These are phyloP conservation scores for Amorpha juglandis DNA, from an alignment of 2,888 invertebrate species.

Conservation along the genomic window DNA sequence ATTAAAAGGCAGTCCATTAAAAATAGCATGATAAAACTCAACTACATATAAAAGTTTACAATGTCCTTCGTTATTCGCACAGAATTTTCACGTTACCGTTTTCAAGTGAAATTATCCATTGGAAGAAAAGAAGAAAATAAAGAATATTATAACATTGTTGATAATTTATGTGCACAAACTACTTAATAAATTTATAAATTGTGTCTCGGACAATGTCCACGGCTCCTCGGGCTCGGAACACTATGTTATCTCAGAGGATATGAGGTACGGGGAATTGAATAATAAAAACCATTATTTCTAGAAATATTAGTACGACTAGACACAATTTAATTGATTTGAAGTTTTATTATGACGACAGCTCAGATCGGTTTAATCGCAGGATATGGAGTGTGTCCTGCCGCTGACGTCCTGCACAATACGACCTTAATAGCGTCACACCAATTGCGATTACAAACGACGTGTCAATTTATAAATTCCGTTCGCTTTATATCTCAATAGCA, in stretches of 20 bases:
- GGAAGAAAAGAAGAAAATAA: no score
- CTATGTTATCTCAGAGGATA: no score
- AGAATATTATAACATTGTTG: no score
- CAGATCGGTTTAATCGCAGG: neutral
- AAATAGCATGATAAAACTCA: neutral
- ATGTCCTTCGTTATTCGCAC: no score
- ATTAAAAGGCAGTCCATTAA: neutral
- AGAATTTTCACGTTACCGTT: no score
- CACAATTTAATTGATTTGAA: neutral
- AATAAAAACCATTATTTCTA: neutral
- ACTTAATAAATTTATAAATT: neutral
- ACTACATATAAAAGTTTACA: no score
- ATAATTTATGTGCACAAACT: no score
- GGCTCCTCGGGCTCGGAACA: no score
- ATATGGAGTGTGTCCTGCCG: neutral
- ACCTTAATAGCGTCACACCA: neutral
- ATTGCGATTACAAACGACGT: constrained; percentile 1
- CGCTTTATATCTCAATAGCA: neutral
- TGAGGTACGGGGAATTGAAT: neutral
- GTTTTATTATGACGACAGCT: neutral
- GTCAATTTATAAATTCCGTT: neutral
- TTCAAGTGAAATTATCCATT: no score
- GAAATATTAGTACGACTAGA: neutral
- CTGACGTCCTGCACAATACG: neutral
- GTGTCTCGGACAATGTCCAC: no score